Conservation (phyloP, 1,140 invertebrate genomes). For the Asobara japonica region DNA sequence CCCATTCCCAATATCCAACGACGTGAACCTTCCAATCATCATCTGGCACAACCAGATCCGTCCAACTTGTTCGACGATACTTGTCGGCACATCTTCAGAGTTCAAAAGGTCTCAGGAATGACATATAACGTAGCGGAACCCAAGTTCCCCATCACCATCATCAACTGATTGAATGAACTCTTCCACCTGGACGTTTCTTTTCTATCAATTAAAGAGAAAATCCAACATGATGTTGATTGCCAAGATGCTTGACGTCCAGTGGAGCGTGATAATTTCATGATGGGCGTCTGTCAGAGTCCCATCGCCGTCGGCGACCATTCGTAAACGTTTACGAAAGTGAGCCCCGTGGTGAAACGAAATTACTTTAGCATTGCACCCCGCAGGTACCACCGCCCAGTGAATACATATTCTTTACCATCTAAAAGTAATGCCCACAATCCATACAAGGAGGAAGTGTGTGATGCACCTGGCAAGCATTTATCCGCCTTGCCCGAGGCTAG, state of each 20-base stretch:
- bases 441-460: constrained; percentile 3
- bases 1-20: too few species aligned
- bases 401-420: not conserved
- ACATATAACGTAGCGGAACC: too few species aligned
- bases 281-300: not conserved
- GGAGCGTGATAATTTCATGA: not conserved
- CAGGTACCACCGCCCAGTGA: not conserved
- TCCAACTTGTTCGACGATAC: too few species aligned
- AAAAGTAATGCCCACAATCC: not conserved
- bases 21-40: too few species aligned
- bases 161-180: too few species aligned
- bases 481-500: not conserved
- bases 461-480: constrained; percentile 14
- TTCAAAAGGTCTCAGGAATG: too few species aligned
- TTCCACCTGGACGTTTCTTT: too few species aligned
- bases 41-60: too few species aligned
- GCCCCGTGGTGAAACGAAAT: constrained; percentile 1
- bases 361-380: constrained; percentile 6
- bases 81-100: too few species aligned
- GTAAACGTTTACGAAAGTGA: not conserved
- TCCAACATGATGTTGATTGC: too few species aligned
- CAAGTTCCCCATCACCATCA: too few species aligned
- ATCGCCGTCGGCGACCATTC: not conserved
- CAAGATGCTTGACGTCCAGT: not conserved
- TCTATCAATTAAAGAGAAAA: too few species aligned